Base-by-base conservation (phyloP, 2,888 invertebrate species). In the Torymus texanus region DNA sequence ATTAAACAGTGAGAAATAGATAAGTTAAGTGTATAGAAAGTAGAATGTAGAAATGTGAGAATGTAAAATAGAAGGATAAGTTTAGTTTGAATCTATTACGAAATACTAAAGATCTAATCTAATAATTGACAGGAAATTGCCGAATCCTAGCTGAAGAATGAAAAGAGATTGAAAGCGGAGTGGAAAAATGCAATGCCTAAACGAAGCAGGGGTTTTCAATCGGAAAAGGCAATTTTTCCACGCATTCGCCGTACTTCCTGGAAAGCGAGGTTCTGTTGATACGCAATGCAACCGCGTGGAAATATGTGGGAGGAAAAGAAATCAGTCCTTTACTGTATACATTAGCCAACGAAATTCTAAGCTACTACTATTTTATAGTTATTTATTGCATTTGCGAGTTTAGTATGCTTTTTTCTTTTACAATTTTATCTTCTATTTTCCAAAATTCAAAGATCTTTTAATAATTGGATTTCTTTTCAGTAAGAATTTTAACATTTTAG, bases 201-300 rank as follows among this genome's bases (percentile, higher is more conserved):
- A n/a, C 11, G 50, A 18, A 21, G 12, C 29, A 29, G n/a, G 3
- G 55, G 12, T 10, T 29, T 41, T 41, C 16, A 67, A 14, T 24
- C 55, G 24, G 56, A 29, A 18, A 56, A 24, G 24, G 55, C 51
- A 50, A 63, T 76, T 63, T 70, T 71, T 8, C 41, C 41, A 41
- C 41, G 41, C 50, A 14, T 11, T 55, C 55, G 55, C 53, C 12
- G 13, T 14, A 16, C 0, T n/a, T n/a, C 10, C 14, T 29, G 3
- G 29, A 14, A 18, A 55, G 67, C 13, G 68, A 68, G 53, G 75
- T 61, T 75, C 53, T 51, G 67, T 67, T 75, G 67, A 75, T 75
- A 68, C 67, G 53, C 67, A 24, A 12, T 14, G 29, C 41, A 58
- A n/a, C 41, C 63, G 24, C 62, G 66, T 65, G 65, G 56, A 41